Evolutionary conservation across 2,797 vertebrate species (phyloP), one percentile per base, ranked within the genome.

Genomic region (Poecile montanus): DNA sequence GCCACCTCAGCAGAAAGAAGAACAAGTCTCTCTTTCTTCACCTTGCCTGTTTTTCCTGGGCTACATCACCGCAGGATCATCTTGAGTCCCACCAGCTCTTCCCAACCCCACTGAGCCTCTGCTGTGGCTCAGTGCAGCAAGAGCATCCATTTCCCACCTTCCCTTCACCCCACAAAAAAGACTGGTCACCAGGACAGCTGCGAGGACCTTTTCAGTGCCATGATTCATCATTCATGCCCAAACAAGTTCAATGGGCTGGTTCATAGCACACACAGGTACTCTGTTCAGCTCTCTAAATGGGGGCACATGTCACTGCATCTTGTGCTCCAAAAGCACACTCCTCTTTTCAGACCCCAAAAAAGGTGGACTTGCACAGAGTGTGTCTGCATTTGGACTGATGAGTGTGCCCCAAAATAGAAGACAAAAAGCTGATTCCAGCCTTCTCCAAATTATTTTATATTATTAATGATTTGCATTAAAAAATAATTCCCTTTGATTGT

Each of bases 381-480:
- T 17, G 7, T n/a, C 38, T 1, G 1, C 19, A 12, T 67, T 74
- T 57, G 25, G 27, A 65, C 23, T 76, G 63, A 56, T 26, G 10
- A 71, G 14, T 4, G 0, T 13, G 82, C 42, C 60, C 76, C 47
- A 56, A 88, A 91, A 88, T 7, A 75, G 18, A 78, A 71, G 27
- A 73, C n/a, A 76, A 80, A 93, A 85, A 75, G 16, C 29, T 73
- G 36, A 81, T 63, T 84, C 27, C 48, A 60, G 19, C 40, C 40
- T 61, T 70, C 67, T 57, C 45, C 42, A 90, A 76, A 86, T 88
- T 86, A 82, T 79, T 94, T 91, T 68, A 25, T 60, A 88, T 94
- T 73, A 67, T 56, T 73, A 73, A 61, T 38, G 1, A 67, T 67
- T 79, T 90, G 36, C 42, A 67, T 79, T 89, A 85, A 67, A 94